A percentile compares a stretch with the other conserved stretches of the same genome.
phyloP scores from a whole-genome alignment of 2,888 invertebrate species.

The Scaptomyza polygonia region DNA sequence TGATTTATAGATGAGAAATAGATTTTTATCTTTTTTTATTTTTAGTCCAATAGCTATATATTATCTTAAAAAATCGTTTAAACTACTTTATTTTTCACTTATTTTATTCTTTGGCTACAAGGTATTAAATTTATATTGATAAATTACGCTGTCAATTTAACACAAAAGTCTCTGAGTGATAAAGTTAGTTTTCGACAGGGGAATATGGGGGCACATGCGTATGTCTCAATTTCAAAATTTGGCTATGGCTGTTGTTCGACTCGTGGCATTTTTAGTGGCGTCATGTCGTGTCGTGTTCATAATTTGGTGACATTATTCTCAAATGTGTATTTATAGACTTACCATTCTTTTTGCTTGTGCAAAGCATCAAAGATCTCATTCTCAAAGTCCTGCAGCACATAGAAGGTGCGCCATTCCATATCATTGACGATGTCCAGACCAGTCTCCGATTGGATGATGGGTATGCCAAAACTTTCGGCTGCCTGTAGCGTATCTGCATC shows the following conservation, averaged over 20 bases:
- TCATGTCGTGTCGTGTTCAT: conserved; percentile 41
- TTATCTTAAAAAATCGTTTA: too few relatives aligned
- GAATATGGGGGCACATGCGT: conserved; percentile 45
- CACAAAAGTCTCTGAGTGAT: not conserved
- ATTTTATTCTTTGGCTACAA: not conserved
- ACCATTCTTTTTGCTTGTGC: conserved; percentile 87
- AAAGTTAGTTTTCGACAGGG: not conserved
- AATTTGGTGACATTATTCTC: conserved; percentile 42
- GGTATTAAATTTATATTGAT: conserved; percentile 7
- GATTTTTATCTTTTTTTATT: too few relatives aligned
- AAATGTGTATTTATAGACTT: conserved; percentile 53
- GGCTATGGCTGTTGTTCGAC: conserved; percentile 42
- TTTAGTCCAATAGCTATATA: too few relatives aligned
- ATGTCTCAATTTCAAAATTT: conserved; percentile 73
- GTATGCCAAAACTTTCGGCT: conserved; percentile 87
- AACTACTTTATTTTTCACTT: not conserved
- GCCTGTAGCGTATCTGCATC: conserved; percentile 86
- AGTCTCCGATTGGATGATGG: conserved; percentile 87
- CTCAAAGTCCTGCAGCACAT: conserved; percentile 89
- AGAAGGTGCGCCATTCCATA: conserved; percentile 87
- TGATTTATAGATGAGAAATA: too few relatives aligned
- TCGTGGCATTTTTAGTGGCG: conserved; percentile 47
- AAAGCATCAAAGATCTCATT: conserved; percentile 88
- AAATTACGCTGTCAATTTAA: conserved; percentile 54
- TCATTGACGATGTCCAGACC: conserved; percentile 87